Evolutionary conservation across 2,797 vertebrate species (phyloP).

Genomic region (Semaprochilodus insignis): DNA sequence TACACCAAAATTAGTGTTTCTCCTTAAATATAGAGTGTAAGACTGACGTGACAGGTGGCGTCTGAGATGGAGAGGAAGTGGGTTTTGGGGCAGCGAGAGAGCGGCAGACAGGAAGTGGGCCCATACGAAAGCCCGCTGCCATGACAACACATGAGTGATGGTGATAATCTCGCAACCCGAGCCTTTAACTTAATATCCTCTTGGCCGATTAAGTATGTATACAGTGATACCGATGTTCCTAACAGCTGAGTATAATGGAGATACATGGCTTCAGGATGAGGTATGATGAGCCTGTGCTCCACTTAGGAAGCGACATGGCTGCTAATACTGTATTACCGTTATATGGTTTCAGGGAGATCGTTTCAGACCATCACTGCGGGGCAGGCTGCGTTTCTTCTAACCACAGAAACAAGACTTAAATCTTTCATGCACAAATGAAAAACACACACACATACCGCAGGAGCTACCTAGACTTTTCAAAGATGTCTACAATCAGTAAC

Average conservation of each 20-base stretch:
- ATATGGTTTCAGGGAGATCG: slow-evolving; percentile 20
- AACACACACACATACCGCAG: too few species aligned
- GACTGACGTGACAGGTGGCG: slow-evolving; percentile 51
- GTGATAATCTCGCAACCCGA: slow-evolving; percentile 52
- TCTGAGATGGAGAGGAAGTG: slow-evolving; percentile 79
- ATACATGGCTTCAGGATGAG: slow-evolving; percentile 4
- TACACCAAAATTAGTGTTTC: background rate
- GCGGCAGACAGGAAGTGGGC: slow-evolving; percentile 81
- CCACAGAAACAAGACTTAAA: background rate
- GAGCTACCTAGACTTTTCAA: too few species aligned
- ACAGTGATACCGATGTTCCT: slow-evolving; percentile 3
- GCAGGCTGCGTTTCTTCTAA: background rate
- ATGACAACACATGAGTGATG: slow-evolving; percentile 65
- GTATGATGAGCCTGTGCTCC: background rate
- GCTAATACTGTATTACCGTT: slow-evolving; percentile 15
- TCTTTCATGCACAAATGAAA: too few species aligned
- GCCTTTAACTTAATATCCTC: slow-evolving; percentile 33
- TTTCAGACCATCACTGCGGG: background rate
- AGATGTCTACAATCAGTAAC: background rate
- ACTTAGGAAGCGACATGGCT: slow-evolving; percentile 27
- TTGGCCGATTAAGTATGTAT: slow-evolving; percentile 26
- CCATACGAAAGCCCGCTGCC: slow-evolving; percentile 66
- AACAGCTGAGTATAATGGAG: slow-evolving; percentile 35
- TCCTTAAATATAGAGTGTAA: slow-evolving; percentile 22
- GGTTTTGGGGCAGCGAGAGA: slow-evolving; percentile 77